Percentiles rank a stretch among this genome's conserved stretches.
Evolutionary conservation across 2,888 invertebrate genomes (phyloP).

Genomic region (Melanargia galathea): DNA sequence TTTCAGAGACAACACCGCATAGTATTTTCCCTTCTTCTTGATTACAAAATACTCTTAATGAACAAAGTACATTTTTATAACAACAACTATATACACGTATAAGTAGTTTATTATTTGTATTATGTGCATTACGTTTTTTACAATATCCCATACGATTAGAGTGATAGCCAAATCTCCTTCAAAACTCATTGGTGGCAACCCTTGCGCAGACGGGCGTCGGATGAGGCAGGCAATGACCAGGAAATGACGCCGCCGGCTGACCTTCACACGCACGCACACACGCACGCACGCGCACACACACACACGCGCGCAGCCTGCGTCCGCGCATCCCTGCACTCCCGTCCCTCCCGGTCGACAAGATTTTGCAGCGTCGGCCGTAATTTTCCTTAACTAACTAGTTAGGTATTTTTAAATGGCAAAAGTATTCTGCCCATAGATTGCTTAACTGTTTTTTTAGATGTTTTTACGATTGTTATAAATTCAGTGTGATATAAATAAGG

Average conservation of each 20-base stretch:
- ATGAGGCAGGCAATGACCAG: constrained; percentile 78
- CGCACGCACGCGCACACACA: constrained; percentile 44
- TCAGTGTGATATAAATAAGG: too few species aligned
- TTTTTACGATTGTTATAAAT: constrained; percentile 3
- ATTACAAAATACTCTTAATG: too few species aligned
- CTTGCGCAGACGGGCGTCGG: constrained; percentile 50
- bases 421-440: neutral
- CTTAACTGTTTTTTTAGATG: neutral
- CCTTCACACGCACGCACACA: constrained; percentile 64
- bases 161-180: neutral
- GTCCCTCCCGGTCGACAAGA: constrained; percentile 39
- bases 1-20: too few species aligned
- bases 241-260: constrained; percentile 80
- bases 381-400: constrained; percentile 32
- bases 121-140: too few species aligned
- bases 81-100: too few species aligned
- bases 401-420: neutral
- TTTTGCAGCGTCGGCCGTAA: constrained; percentile 40
- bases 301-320: constrained; percentile 46
- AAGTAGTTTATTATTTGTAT: too few species aligned
- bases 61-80: too few species aligned
- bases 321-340: constrained; percentile 51
- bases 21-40: too few species aligned
- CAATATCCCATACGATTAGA: too few species aligned
- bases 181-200: neutral